phyloP scores from a whole-genome alignment of 2,113 vertebrate genomes.

The Rhodinocichla rosea region DNA sequence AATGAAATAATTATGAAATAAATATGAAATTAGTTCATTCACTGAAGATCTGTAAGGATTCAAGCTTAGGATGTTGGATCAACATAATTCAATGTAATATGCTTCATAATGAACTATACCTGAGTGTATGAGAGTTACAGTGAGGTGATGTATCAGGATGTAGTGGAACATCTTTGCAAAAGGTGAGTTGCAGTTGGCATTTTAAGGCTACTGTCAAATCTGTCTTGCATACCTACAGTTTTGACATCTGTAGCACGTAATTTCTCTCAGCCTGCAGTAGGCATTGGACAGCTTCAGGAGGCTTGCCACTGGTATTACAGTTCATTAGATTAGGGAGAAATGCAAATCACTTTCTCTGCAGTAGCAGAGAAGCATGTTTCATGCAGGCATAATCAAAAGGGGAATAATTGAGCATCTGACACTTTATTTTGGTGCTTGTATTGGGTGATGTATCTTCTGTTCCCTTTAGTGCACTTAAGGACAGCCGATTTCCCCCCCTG shows the following conservation, averaged over 20 bases:
- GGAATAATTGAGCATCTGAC: background rate
- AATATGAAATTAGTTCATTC: background rate
- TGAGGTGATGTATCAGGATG: background rate
- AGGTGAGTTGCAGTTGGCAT: background rate
- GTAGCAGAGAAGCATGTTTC: background rate
- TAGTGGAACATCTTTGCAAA: background rate
- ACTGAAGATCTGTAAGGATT: background rate
- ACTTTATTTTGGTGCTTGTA: background rate
- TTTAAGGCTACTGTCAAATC: background rate
- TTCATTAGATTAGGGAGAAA: background rate
- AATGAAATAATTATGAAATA: background rate
- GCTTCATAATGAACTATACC: background rate
- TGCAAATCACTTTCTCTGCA: background rate
- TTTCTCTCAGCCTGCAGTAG: background rate
- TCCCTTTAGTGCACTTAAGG: slow-evolving; percentile 84
- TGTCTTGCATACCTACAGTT: background rate
- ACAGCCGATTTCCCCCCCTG: slow-evolving; percentile 85
- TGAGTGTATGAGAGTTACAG: background rate
- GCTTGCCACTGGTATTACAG: background rate
- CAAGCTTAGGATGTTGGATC: background rate
- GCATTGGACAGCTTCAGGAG: background rate
- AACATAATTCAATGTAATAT: background rate
- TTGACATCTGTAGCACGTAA: background rate
- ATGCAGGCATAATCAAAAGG: background rate
- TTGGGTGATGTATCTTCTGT: background rate